A percentile compares a stretch with the other conserved stretches of the same genome.
Evolutionary conservation across 2,888 invertebrate species (phyloP).

Genomic region (Chouioia cunea): DNA sequence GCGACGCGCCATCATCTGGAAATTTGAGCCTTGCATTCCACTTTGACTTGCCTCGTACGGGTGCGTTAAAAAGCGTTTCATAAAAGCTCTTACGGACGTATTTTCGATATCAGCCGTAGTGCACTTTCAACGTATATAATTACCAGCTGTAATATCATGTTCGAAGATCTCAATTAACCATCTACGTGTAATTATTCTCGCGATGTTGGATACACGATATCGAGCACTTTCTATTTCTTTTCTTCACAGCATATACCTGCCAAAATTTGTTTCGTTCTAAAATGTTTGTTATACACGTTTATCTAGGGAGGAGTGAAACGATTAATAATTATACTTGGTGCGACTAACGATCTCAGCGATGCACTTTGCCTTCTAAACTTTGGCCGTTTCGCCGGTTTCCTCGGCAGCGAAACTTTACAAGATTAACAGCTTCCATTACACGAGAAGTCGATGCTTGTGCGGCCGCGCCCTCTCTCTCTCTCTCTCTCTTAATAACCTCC

Average conservation of each 20-base stretch:
- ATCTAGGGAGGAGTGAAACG: too few relatives aligned
- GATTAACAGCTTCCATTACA: slow-evolving; percentile 45
- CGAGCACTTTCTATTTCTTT: too few relatives aligned
- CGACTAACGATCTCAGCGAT: slow-evolving; percentile 30
- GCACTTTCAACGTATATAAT: slow-evolving; percentile 32
- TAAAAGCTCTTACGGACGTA: slow-evolving; percentile 28
- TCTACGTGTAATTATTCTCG: too few relatives aligned
- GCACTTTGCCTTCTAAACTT: slow-evolving; percentile 28
- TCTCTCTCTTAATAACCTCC: neutral
- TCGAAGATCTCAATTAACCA: slow-evolving; percentile 2
- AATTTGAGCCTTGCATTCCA: slow-evolving; percentile 26
- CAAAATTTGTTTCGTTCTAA: too few relatives aligned
- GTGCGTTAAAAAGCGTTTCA: slow-evolving; percentile 29
- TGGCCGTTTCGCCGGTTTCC: slow-evolving; percentile 27
- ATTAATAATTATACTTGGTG: slow-evolving; percentile 27
- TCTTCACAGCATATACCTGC: too few relatives aligned
- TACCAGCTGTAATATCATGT: slow-evolving; percentile 23
- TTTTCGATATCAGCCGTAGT: slow-evolving; percentile 9
- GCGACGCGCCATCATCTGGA: neutral
- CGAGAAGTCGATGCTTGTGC: slow-evolving; percentile 24
- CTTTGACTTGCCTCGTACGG: slow-evolving; percentile 16
- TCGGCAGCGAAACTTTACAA: slow-evolving; percentile 35
- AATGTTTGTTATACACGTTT: too few relatives aligned
- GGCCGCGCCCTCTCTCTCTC: neutral
- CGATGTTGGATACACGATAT: too few relatives aligned